phyloP scores from a whole-genome alignment of 1,140 invertebrate genomes.

The Trichonephila clavipes region DNA sequence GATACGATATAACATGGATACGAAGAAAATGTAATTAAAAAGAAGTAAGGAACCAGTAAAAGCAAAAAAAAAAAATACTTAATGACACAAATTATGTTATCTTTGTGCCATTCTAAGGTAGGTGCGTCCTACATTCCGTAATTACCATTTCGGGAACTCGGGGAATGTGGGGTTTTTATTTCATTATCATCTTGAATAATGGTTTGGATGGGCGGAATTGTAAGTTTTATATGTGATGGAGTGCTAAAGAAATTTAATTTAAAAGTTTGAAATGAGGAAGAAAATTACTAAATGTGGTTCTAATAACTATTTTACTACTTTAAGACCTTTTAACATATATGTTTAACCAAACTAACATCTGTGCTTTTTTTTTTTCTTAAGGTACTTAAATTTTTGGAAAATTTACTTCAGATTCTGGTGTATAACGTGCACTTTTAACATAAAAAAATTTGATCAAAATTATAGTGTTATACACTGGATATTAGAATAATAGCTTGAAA shows the following conservation, averaged over 20 bases:
- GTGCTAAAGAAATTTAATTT: slow-evolving; percentile 36
- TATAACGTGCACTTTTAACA: no score
- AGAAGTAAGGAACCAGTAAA: background rate
- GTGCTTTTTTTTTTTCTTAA: no score
- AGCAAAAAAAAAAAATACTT: slow-evolving; percentile 25
- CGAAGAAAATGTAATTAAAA: slow-evolving; percentile 68
- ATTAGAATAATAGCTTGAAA: no score
- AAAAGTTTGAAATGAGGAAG: background rate
- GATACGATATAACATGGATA: slow-evolving; percentile 65
- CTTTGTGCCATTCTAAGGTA: slow-evolving; percentile 38
- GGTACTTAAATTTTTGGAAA: no score
- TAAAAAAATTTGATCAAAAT: no score
- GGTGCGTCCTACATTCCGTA: slow-evolving; percentile 43
- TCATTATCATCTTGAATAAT: slow-evolving; percentile 48
- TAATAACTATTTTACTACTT: background rate
- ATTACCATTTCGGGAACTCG: slow-evolving; percentile 39
- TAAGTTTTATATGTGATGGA: slow-evolving; percentile 6
- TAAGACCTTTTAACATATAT: background rate
- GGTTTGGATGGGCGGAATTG: background rate
- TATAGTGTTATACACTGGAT: no score
- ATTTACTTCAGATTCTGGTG: no score
- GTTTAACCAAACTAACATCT: no score
- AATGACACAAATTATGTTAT: slow-evolving; percentile 76
- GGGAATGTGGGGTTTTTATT: slow-evolving; percentile 35
- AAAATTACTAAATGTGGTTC: background rate